These are phyloP conservation scores for Coracopsis vasa DNA, from an alignment of 2,113 vertebrate genomes.

Conservation along the genomic window DNA sequence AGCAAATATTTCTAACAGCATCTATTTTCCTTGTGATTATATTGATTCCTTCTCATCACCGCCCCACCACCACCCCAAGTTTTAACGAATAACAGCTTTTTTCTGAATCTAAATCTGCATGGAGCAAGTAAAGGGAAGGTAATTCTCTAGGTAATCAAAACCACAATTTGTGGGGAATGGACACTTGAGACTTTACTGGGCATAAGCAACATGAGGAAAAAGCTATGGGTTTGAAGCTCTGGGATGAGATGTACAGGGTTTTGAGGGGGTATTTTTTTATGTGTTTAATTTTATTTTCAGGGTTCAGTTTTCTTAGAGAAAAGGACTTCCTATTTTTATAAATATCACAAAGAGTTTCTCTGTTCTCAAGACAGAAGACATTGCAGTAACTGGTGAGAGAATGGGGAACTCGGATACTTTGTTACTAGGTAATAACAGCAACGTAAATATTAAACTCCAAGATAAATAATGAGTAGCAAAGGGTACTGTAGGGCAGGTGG, in stretches of 20 bases:
- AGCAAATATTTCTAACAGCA: background rate
- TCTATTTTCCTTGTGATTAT: background rate
- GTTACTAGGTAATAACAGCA: background rate
- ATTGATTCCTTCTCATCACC: background rate
- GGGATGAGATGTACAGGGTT: background rate
- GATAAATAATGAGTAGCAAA: background rate
- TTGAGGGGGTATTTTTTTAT: background rate
- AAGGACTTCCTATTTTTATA: background rate
- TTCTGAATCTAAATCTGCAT: background rate
- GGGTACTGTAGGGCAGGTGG: background rate
- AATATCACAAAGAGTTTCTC: background rate
- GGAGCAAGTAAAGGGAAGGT: background rate
- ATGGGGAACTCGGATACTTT: background rate
- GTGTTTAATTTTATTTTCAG: background rate
- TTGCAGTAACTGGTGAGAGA: background rate
- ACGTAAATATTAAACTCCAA: background rate
- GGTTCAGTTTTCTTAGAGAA: background rate
- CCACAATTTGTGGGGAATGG: fast-evolving
- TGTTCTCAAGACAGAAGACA: background rate
- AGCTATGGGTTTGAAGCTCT: background rate
- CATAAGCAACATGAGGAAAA: background rate
- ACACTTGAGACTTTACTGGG: background rate
- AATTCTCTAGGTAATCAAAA: background rate
- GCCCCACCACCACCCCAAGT: fast-evolving
- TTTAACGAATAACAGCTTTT: background rate